Conservation (phyloP, 2,113 vertebrate genomes). For the Globicephala melas region DNA sequence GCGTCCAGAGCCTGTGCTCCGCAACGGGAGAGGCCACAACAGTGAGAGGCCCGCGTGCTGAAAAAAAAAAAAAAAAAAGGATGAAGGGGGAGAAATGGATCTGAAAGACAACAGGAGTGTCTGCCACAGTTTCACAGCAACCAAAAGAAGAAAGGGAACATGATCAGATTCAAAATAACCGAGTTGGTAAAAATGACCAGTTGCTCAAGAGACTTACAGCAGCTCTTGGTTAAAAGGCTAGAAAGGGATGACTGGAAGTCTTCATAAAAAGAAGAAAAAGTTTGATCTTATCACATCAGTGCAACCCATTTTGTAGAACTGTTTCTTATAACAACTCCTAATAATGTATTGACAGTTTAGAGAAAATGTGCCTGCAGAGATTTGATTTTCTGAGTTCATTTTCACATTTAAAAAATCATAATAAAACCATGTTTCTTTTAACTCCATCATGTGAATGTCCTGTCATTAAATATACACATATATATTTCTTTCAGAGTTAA, state of each 20-base stretch:
- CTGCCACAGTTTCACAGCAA: background rate
- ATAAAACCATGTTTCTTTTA: background rate
- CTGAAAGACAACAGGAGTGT: background rate
- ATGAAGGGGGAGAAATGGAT: background rate
- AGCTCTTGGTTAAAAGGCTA: background rate
- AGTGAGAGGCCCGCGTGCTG: too few relatives aligned
- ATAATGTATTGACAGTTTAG: background rate
- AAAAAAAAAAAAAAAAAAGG: too few relatives aligned
- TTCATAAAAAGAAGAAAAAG: background rate
- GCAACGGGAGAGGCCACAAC: too few relatives aligned
- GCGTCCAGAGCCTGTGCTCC: too few relatives aligned
- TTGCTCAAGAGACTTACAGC: background rate
- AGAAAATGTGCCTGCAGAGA: background rate
- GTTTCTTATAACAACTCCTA: background rate
- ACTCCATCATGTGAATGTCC: background rate
- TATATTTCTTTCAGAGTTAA: conserved; percentile 80
- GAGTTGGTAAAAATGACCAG: background rate
- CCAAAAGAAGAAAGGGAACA: background rate
- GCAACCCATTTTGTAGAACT: background rate
- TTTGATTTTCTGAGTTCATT: conserved; percentile 7
- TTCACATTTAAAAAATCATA: background rate
- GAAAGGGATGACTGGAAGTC: background rate
- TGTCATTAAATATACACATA: background rate
- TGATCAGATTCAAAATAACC: background rate
- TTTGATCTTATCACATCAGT: background rate